Conservation (phyloP, 2,888 invertebrate genomes). For the Mythimna albipuncta region DNA sequence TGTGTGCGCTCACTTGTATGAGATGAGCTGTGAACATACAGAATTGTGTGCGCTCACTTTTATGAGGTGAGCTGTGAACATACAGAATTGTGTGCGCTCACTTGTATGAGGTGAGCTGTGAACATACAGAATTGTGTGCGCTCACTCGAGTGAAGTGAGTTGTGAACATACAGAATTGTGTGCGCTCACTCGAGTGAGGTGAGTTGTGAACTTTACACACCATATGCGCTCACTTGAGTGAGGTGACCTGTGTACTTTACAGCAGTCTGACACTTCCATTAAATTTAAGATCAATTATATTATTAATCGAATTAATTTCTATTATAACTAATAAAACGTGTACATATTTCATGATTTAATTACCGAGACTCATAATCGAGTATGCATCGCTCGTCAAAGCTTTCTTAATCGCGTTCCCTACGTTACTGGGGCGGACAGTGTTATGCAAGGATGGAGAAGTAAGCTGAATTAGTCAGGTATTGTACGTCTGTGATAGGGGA, state of each 20-base stretch:
- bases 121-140: background rate
- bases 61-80: background rate
- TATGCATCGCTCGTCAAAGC: constrained; percentile 73
- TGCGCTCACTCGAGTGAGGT: no score
- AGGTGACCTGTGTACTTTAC: background rate
- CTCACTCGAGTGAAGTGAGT: background rate
- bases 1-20: no score
- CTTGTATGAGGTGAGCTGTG: background rate
- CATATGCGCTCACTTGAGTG: background rate
- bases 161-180: no score
- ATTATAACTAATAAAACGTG: constrained; percentile 46
- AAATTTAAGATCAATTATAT: background rate
- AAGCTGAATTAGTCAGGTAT: constrained; percentile 19
- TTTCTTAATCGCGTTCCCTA: constrained; percentile 73
- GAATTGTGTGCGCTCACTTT: no score
- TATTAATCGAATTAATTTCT: constrained; percentile 19
- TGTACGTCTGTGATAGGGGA: constrained; percentile 6
- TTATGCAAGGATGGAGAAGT: constrained; percentile 48
- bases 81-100: background rate
- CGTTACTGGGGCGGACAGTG: constrained; percentile 45
- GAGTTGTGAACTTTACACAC: background rate
- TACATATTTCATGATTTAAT: constrained; percentile 50
- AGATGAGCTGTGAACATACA: no score
- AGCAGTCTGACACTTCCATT: constrained; percentile 10
- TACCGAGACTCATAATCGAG: constrained; percentile 67